Conservation (phyloP, 2,888 invertebrate genomes). For the Melangyna quadrimaculata region DNA sequence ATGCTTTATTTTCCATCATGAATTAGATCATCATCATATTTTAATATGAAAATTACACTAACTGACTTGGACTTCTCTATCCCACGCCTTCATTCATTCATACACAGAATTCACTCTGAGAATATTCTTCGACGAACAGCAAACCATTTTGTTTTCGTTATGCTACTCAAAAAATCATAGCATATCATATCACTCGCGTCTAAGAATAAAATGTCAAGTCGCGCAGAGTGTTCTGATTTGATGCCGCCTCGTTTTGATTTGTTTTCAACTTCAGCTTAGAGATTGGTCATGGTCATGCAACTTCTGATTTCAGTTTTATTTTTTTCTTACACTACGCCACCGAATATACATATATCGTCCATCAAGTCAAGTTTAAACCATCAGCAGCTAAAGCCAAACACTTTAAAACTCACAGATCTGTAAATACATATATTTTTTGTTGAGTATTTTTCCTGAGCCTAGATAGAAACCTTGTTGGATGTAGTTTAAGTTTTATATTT, state of each 20-base stretch:
- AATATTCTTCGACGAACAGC: neutral
- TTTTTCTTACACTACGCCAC: neutral
- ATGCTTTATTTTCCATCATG: neutral
- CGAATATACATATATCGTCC: slow-evolving; percentile 7
- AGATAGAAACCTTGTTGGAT: neutral
- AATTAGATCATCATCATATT: slow-evolving; percentile 49
- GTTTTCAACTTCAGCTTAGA: neutral
- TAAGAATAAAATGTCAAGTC: slow-evolving; percentile 54
- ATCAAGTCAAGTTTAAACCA: slow-evolving; percentile 24
- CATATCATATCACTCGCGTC: slow-evolving; percentile 42
- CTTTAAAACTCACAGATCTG: slow-evolving; percentile 47
- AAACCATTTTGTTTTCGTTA: slow-evolving; percentile 23
- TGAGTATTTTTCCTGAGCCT: slow-evolving; percentile 34
- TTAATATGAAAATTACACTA: slow-evolving; percentile 53
- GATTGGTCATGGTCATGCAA: slow-evolving; percentile 42
- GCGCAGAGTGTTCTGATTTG: slow-evolving; percentile 48
- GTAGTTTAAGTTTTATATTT: neutral
- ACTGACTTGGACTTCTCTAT: neutral
- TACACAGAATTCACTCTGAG: neutral
- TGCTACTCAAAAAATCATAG: slow-evolving; percentile 61
- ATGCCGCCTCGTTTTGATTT: slow-evolving; percentile 28
- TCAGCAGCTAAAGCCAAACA: slow-evolving; percentile 60
- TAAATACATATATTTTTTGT: neutral
- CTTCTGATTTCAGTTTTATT: slow-evolving; percentile 5
- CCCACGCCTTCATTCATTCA: slow-evolving; percentile 45